Evolutionary conservation across 2,888 invertebrate genomes (phyloP).

Genomic region (Rhyacophila evoluta): DNA sequence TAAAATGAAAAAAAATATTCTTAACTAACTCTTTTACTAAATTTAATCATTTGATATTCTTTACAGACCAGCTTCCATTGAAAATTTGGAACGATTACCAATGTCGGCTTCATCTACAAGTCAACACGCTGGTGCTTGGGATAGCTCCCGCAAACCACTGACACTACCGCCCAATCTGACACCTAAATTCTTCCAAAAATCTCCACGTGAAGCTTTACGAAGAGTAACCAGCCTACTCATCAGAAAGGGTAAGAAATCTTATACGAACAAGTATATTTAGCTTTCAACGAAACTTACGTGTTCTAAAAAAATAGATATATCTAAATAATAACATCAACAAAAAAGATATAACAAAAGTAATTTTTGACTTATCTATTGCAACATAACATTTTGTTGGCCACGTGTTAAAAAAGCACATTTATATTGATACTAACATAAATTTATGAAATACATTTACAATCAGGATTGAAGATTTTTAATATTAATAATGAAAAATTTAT

Average conservation of each 20-base stretch:
- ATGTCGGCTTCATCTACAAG: slow-evolving; percentile 66
- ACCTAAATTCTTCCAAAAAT: slow-evolving; percentile 91
- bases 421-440: too few relatives aligned
- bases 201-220: slow-evolving; percentile 86
- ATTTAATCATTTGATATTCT: background rate
- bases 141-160: slow-evolving; percentile 78
- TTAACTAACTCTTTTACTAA: background rate
- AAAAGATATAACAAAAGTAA: too few relatives aligned
- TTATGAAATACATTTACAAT: too few relatives aligned
- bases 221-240: slow-evolving; percentile 91
- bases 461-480: too few relatives aligned
- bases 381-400: too few relatives aligned
- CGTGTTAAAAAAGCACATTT: too few relatives aligned
- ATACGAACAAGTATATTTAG: too few relatives aligned
- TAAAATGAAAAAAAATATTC: background rate
- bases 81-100: slow-evolving; percentile 83
- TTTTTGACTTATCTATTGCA: too few relatives aligned
- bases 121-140: slow-evolving; percentile 69
- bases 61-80: slow-evolving; percentile 83
- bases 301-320: too few relatives aligned
- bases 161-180: slow-evolving; percentile 91
- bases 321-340: too few relatives aligned
- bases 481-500: too few relatives aligned
- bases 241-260: slow-evolving; percentile 76
- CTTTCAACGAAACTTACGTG: too few relatives aligned